phyloP scores from a whole-genome alignment of 2,797 vertebrate species.

The Notolabrus celidotus region DNA sequence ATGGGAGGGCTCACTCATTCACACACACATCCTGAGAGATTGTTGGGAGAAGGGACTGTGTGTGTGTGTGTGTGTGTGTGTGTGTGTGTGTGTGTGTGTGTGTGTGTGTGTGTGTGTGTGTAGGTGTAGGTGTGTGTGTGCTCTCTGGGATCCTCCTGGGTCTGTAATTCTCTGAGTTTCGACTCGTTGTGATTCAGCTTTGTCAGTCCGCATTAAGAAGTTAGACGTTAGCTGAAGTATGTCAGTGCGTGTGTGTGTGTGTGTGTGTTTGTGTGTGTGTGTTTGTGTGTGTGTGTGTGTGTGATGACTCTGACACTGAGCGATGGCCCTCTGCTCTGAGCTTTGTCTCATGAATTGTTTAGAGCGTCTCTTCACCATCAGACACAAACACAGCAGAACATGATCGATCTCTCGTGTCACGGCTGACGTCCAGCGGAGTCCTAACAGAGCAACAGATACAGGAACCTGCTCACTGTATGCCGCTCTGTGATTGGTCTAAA shows the following conservation, averaged over 20 bases:
- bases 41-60: slow-evolving; percentile 29
- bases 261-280: slow-evolving; percentile 5
- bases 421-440: slow-evolving; percentile 5
- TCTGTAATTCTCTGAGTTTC: slow-evolving; percentile 39
- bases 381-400: slow-evolving; percentile 41
- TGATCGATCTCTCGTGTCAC: slow-evolving; percentile 55
- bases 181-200: slow-evolving; percentile 45
- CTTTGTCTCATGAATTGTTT: slow-evolving; percentile 73
- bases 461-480: background rate
- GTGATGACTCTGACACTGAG: slow-evolving; percentile 71
- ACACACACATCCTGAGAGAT: slow-evolving; percentile 32
- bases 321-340: slow-evolving; percentile 66
- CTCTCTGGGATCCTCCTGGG: slow-evolving; percentile 47
- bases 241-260: slow-evolving; percentile 26
- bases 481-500: background rate
- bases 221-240: slow-evolving; percentile 23
- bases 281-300: slow-evolving; percentile 34
- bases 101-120: slow-evolving; percentile 40
- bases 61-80: slow-evolving; percentile 29
- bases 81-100: slow-evolving; percentile 22
- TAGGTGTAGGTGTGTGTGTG: slow-evolving; percentile 17
- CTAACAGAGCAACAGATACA: slow-evolving; percentile 7
- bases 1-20: slow-evolving; percentile 39
- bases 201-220: slow-evolving; percentile 61
- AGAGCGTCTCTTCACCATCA: slow-evolving; percentile 45